phyloP scores from a whole-genome alignment of 2,113 vertebrate genomes.

The Garra rufa region DNA sequence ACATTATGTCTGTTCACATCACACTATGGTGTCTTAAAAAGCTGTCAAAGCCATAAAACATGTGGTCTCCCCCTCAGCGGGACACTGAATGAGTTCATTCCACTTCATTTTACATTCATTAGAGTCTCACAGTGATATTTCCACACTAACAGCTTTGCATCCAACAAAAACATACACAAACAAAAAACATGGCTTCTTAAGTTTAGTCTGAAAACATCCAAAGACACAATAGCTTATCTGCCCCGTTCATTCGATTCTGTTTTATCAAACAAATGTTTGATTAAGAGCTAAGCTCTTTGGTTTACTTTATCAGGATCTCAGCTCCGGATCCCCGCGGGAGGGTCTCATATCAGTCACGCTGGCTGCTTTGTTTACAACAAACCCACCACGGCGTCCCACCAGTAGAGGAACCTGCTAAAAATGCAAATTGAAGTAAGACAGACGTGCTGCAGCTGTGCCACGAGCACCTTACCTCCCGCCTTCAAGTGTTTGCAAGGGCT shows the following conservation, averaged over 20 bases:
- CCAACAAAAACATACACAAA: background rate
- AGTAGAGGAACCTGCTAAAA: conserved; percentile 50
- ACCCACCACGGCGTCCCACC: conserved; percentile 14
- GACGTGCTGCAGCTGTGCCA: conserved; percentile 53
- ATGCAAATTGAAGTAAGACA: conserved; percentile 55
- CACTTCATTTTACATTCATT: background rate
- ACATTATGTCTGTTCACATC: background rate
- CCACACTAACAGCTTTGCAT: background rate
- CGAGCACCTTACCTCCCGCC: conserved; percentile 23
- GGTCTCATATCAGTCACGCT: conserved; percentile 51
- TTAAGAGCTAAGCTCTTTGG: conserved; percentile 11
- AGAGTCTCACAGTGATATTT: background rate
- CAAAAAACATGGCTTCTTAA: background rate
- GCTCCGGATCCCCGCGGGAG: conserved; percentile 5
- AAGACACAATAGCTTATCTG: background rate
- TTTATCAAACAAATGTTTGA: conserved; percentile 35
- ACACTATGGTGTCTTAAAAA: background rate
- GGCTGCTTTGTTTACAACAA: conserved; percentile 50
- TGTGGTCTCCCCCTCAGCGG: background rate
- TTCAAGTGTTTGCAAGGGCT: conserved; percentile 1
- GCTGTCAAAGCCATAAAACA: conserved; percentile 9
- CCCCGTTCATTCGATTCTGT: background rate
- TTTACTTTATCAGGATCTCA: conserved; percentile 27
- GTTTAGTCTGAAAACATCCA: background rate
- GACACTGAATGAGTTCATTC: background rate